These are phyloP conservation scores for Neria commutata DNA, from an alignment of 2,888 invertebrate species.

Conservation along the genomic window DNA sequence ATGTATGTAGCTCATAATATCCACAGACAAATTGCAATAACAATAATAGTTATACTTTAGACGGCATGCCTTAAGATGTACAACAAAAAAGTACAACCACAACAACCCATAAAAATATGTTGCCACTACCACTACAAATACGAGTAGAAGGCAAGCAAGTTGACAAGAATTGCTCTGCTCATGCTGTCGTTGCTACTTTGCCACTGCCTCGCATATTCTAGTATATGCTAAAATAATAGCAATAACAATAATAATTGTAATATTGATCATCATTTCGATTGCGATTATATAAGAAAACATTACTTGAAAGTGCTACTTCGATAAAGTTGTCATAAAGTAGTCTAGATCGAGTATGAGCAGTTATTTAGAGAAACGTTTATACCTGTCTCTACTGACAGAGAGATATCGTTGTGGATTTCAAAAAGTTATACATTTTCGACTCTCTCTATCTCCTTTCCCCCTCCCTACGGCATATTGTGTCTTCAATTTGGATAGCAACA, in stretches of 20 bases:
- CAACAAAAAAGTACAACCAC: conserved; percentile 18
- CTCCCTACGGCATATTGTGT: too few species aligned
- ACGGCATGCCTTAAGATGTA: background rate
- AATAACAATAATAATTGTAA: conserved; percentile 50
- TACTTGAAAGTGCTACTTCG: too few species aligned
- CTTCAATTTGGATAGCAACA: too few species aligned
- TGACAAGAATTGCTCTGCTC: background rate
- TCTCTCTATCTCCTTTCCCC: too few species aligned
- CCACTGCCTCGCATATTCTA: background rate
- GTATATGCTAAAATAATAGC: conserved; percentile 46
- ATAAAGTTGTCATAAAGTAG: too few species aligned
- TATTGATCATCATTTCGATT: conserved; percentile 36
- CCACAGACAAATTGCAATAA: conserved; percentile 57
- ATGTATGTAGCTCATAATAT: conserved; percentile 42
- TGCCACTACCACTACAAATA: conserved; percentile 50
- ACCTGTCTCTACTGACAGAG: too few species aligned
- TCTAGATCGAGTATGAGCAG: too few species aligned
- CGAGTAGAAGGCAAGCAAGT: background rate
- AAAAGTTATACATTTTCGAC: too few species aligned
- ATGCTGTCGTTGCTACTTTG: background rate
- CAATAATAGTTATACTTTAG: conserved; percentile 45
- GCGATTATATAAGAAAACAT: conserved; percentile 11
- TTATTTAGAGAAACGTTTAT: too few species aligned
- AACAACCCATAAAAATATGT: conserved; percentile 50
- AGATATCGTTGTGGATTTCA: too few species aligned